Evolutionary conservation across 2,888 invertebrate species (phyloP).

Genomic region (Cynaeus angustus): DNA sequence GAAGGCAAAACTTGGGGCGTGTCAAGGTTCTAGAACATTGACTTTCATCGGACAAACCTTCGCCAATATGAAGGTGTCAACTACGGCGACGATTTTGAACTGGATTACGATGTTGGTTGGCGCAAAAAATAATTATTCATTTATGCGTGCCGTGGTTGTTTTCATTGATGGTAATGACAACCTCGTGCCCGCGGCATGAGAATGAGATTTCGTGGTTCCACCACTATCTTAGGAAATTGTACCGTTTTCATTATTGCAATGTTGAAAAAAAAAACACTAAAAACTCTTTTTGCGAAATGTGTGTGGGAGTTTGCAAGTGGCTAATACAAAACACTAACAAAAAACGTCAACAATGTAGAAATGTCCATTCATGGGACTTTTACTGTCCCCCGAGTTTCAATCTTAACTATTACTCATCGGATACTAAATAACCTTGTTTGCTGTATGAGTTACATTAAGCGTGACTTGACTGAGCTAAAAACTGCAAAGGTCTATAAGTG

Average conservation of each 20-base stretch:
- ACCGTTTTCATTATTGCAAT: too few species aligned
- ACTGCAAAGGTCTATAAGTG: neutral
- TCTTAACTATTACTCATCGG: neutral
- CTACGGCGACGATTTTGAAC: neutral
- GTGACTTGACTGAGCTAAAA: conserved; percentile 4
- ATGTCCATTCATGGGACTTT: conserved; percentile 4
- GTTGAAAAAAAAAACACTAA: neutral
- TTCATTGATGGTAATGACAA: conserved; percentile 16
- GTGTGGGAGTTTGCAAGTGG: neutral
- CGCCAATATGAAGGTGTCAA: conserved; percentile 15
- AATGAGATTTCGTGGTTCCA: neutral
- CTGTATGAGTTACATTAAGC: conserved; percentile 9
- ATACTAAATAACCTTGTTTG: conserved; percentile 11
- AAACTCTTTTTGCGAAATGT: neutral
- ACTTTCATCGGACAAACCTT: conserved; percentile 52
- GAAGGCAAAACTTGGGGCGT: conserved; percentile 46
- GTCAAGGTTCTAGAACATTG: conserved; percentile 55
- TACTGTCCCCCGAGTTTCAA: neutral
- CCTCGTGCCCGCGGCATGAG: neutral
- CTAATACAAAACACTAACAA: neutral
- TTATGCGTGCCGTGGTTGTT: conserved; percentile 7
- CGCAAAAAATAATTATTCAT: conserved; percentile 11
- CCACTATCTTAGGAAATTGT: too few species aligned
- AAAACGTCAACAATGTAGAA: neutral
- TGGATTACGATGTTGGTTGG: too few species aligned